phyloP scores from a whole-genome alignment of 2,113 vertebrate genomes.

The Tetrao urogallus region DNA sequence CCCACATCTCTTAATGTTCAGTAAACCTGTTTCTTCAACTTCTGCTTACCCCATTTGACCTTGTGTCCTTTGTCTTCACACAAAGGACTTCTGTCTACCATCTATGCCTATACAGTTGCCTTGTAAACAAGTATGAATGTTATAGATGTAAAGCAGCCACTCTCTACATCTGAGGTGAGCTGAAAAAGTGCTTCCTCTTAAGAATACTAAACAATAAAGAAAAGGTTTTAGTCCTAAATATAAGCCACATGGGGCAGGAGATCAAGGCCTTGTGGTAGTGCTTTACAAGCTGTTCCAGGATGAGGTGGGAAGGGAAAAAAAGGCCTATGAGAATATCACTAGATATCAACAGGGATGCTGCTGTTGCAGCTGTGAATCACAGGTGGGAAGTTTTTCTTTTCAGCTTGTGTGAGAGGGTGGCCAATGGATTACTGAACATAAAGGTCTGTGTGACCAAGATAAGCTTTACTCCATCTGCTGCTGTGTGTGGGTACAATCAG shows the following conservation, averaged over 20 bases:
- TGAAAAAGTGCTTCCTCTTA: neutral
- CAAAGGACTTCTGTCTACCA: neutral
- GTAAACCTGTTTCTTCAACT: neutral
- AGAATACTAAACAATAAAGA: neutral
- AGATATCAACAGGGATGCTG: neutral
- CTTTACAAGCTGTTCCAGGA: neutral
- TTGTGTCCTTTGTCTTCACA: neutral
- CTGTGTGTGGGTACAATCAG: neutral
- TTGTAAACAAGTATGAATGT: neutral
- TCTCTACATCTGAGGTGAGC: neutral
- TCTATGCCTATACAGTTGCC: neutral
- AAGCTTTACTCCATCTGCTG: neutral
- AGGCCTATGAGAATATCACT: neutral
- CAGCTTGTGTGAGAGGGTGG: neutral
- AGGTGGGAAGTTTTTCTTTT: neutral
- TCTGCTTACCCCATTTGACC: accelerated
- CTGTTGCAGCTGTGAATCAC: neutral
- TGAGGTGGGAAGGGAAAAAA: neutral
- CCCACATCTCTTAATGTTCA: neutral
- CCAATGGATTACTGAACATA: neutral
- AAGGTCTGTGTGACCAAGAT: neutral
- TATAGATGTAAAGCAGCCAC: neutral
- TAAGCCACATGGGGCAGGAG: neutral
- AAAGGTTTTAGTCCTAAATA: neutral
- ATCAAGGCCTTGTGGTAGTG: neutral